These are phyloP conservation scores for Cynodonichthys magdalenae DNA, from an alignment of 2,797 vertebrate species.

Conservation along the genomic window DNA sequence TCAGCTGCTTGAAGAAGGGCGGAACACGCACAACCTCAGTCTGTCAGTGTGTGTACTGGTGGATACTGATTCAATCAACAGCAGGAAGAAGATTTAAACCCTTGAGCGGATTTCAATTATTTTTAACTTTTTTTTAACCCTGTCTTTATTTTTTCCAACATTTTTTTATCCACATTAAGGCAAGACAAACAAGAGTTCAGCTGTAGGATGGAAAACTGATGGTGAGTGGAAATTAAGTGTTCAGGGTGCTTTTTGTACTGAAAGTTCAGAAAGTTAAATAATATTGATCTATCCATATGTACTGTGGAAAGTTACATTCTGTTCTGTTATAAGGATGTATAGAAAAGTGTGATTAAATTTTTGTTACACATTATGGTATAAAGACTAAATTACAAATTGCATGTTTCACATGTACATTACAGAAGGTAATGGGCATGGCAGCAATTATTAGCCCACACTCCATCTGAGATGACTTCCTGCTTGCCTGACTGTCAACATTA, in stretches of 20 bases:
- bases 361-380: slow-evolving; percentile 9
- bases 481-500: slow-evolving; percentile 61
- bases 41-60: slow-evolving; percentile 3
- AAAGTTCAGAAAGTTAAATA: no score
- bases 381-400: slow-evolving; percentile 26
- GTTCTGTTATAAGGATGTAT: slow-evolving; percentile 5
- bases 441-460: slow-evolving; percentile 69
- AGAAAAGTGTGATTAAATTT: slow-evolving; percentile 29
- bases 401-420: slow-evolving; percentile 23
- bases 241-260: no score
- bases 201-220: slow-evolving; percentile 62
- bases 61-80: slow-evolving; percentile 44
- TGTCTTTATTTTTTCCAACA: neutral
- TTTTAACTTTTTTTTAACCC: neutral
- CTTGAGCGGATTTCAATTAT: slow-evolving; percentile 10
- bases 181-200: slow-evolving; percentile 7
- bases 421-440: slow-evolving; percentile 56
- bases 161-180: no score
- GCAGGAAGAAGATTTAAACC: slow-evolving; percentile 14
- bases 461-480: slow-evolving; percentile 70
- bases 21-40: slow-evolving; percentile 20
- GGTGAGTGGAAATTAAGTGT: slow-evolving; percentile 59
- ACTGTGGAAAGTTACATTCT: neutral
- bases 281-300: no score
- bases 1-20: slow-evolving; percentile 36